phyloP scores from a whole-genome alignment of 2,113 vertebrate genomes.

The Lates calcarifer region DNA sequence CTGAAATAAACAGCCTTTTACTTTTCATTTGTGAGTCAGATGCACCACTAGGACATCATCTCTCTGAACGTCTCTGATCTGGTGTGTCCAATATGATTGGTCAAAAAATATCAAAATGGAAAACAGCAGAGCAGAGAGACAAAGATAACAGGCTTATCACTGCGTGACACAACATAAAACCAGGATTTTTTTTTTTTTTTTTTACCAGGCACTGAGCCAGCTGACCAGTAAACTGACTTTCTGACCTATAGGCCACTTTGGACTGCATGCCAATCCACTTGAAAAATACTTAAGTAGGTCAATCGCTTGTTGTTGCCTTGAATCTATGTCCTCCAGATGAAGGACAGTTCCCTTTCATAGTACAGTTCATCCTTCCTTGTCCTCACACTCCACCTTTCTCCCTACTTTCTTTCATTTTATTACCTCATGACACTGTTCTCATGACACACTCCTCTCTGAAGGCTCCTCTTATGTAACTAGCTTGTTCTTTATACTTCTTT shows the following conservation, averaged over 20 bases:
- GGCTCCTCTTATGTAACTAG: background rate
- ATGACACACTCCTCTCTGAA: background rate
- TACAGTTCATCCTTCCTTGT: constrained; percentile 19
- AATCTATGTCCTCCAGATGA: constrained; percentile 41
- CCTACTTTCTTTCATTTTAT: constrained; percentile 14
- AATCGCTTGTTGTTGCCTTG: constrained; percentile 35
- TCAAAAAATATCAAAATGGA: background rate
- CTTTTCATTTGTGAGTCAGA: background rate
- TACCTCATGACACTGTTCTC: background rate
- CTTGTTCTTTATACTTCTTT: background rate
- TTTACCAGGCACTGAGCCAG: constrained; percentile 3
- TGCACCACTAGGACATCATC: background rate
- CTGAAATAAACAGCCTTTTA: background rate
- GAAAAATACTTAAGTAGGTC: constrained; percentile 46
- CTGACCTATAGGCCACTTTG: constrained; percentile 6
- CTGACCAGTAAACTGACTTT: constrained; percentile 10
- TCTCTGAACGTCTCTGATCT: background rate
- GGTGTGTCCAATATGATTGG: background rate
- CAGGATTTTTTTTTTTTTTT: too few species aligned
- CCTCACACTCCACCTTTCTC: constrained; percentile 9
- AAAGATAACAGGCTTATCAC: background rate
- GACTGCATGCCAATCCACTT: constrained; percentile 32
- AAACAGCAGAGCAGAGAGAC: background rate
- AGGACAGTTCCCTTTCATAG: constrained; percentile 35
- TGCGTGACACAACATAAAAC: background rate